Conservation (phyloP, 1,140 invertebrate species). For the Plodia interpunctella region DNA sequence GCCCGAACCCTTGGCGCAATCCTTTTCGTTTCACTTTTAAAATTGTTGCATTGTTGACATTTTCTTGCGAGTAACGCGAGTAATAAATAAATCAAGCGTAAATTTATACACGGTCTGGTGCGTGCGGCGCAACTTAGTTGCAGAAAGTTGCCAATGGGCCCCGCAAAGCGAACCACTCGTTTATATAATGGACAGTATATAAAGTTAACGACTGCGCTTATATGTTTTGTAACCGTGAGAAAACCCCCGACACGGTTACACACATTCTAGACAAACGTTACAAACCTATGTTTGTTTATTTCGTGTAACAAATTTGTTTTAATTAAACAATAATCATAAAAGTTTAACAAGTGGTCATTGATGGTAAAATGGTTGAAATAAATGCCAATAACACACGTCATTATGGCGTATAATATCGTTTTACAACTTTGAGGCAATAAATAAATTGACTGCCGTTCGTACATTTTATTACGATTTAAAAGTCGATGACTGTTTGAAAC, state of each 20-base stretch:
- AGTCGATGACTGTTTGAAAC: constrained; percentile 71
- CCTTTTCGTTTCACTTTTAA: constrained; percentile 73
- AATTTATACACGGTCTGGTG: constrained; percentile 53
- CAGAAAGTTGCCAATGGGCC: constrained; percentile 25
- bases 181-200: constrained; percentile 23
- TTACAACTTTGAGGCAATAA: constrained; percentile 75
- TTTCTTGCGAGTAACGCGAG: constrained; percentile 58
- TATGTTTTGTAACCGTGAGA: constrained; percentile 24
- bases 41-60: constrained; percentile 68
- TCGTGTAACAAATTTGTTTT: constrained; percentile 45
- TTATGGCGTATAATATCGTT: constrained; percentile 73
- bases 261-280: background rate
- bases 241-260: constrained; percentile 14
- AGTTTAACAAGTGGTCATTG: constrained; percentile 53
- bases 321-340: constrained; percentile 67
- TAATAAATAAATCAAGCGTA: constrained; percentile 72
- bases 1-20: constrained; percentile 55
- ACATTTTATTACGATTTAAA: constrained; percentile 76
- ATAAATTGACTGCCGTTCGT: constrained; percentile 74
- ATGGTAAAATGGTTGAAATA: constrained; percentile 67
- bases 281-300: constrained; percentile 14
- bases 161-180: constrained; percentile 7
- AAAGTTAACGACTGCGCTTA: constrained; percentile 14
- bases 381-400: constrained; percentile 73
- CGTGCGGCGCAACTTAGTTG: constrained; percentile 53